phyloP scores from a whole-genome alignment of 2,888 invertebrate genomes.

The Dascillus cervinus region DNA sequence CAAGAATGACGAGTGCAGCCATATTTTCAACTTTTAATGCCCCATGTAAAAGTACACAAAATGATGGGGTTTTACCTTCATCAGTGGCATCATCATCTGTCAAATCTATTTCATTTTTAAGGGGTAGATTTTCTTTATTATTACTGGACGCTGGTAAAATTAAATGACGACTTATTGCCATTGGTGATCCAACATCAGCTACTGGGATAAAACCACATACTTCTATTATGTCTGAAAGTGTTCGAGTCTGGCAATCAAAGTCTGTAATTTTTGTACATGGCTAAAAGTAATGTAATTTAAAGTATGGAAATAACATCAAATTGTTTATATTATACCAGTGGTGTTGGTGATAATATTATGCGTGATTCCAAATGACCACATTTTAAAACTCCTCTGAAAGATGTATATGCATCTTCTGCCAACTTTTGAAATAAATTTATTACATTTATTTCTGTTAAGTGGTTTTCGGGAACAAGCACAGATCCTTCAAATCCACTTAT shows the following conservation, averaged over 20 bases:
- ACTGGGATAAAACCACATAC: slow-evolving; percentile 85
- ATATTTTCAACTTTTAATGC: slow-evolving; percentile 80
- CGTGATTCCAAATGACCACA: slow-evolving; percentile 70
- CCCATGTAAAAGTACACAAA: slow-evolving; percentile 89
- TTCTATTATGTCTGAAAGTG: slow-evolving; percentile 66
- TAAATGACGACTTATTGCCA: slow-evolving; percentile 83
- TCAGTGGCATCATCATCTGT: slow-evolving; percentile 54
- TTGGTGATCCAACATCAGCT: slow-evolving; percentile 84
- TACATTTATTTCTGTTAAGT: slow-evolving; percentile 37
- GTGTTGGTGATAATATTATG: slow-evolving; percentile 67
- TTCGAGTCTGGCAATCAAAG: slow-evolving; percentile 54
- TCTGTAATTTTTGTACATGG: slow-evolving; percentile 51
- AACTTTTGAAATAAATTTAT: slow-evolving; percentile 56
- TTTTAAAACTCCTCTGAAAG: slow-evolving; percentile 62
- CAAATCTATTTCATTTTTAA: slow-evolving; percentile 35
- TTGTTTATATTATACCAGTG: slow-evolving; percentile 46
- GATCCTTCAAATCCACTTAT: slow-evolving; percentile 60
- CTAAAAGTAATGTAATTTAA: slow-evolving; percentile 24
- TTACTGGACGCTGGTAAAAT: slow-evolving; percentile 65
- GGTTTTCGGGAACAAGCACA: slow-evolving; percentile 51
- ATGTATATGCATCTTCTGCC: slow-evolving; percentile 64
- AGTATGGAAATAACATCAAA: slow-evolving; percentile 3
- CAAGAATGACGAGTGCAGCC: slow-evolving; percentile 79
- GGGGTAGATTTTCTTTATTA: slow-evolving; percentile 29
- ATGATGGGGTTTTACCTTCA: slow-evolving; percentile 75